Base-by-base conservation (phyloP, 2,113 vertebrate genomes). In the Semnornis frantzii region DNA sequence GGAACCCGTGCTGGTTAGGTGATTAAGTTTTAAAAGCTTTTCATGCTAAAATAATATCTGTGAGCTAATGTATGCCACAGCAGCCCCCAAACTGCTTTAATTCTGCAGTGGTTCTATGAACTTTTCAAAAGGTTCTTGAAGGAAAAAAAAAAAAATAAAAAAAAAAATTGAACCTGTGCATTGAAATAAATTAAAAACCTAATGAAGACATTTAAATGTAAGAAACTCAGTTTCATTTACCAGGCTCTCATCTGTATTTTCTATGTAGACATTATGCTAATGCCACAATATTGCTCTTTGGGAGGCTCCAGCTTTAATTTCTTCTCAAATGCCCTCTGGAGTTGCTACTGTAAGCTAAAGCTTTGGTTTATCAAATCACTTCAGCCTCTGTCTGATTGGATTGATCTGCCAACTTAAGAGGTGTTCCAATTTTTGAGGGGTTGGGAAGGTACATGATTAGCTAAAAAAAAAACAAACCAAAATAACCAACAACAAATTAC, bases 11-110 rank as follows among this genome's bases (percentile, higher is more conserved):
- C 88, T 76, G 82, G 82, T n/a, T 89, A 94, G 83, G 28, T 81
- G 71, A 95, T 95, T 93, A 91, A 92, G 73, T 93, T 95, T 90
- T 91, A 86, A 96, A 95, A 90, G 94, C 77, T 50, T 55, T 66
- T 88, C 80, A 69, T 59, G 63, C 25, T 91, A 85, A 86, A 92
- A 95, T 90, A 82, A 84, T 57, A 76, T 78, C 39, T 81, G 50
- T 52, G 82, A 94, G 85, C 79, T 93, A 93, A 95, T 73, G 37
- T 87, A 86, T 95, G 77, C 85, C 50, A 55, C 9, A 11, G 74
- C 80, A 92, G 28, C 94, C 39, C 70, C 69, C 57, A 90, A 48
- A 57, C n/a, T 79, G 33, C 72, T 91, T 93, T 55, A 77, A 82
- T 64, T 86, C 93, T 92, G 31, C 9, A 63, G 66, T 54, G 66